These are phyloP conservation scores for Subanguina moxae DNA, from an alignment of 1,140 invertebrate species.

Conservation along the genomic window DNA sequence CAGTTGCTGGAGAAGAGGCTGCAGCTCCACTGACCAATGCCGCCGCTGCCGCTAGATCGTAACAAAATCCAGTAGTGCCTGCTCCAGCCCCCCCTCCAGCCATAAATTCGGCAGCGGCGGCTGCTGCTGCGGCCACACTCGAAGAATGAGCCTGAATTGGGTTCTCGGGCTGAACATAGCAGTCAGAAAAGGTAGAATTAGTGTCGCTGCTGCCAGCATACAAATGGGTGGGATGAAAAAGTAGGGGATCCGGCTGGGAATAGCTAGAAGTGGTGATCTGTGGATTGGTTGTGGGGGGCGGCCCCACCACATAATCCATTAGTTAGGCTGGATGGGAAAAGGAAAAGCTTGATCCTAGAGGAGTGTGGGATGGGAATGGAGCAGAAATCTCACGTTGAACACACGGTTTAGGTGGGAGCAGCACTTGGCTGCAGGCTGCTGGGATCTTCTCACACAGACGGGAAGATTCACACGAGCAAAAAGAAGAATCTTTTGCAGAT, in stretches of 20 bases:
- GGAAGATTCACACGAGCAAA: conserved; percentile 4
- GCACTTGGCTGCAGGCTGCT: background rate
- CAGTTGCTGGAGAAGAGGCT: background rate
- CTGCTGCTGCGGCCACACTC: background rate
- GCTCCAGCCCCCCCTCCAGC: background rate
- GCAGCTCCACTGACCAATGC: conserved; percentile 1
- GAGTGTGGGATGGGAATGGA: conserved; percentile 1
- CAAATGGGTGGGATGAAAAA: background rate
- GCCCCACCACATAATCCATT: conserved; percentile 4
- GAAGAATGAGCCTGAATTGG: background rate
- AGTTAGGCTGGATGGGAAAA: background rate
- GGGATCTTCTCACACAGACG: conserved; percentile 5
- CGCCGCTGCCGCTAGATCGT: conserved; percentile 12
- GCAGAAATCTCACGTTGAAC: background rate
- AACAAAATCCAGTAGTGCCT: background rate
- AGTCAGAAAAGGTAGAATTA: background rate
- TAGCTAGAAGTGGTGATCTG: background rate
- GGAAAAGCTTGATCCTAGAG: background rate
- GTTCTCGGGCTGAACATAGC: background rate
- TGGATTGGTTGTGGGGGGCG: background rate
- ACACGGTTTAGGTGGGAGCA: background rate
- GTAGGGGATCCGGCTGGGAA: background rate
- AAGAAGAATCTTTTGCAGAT: background rate
- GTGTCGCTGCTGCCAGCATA: background rate
- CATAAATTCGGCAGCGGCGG: conserved; percentile 4